Percentiles rank a stretch among this genome's conserved stretches.
phyloP scores from a whole-genome alignment of 2,888 invertebrate species.

The Platerodrilus igneus region DNA sequence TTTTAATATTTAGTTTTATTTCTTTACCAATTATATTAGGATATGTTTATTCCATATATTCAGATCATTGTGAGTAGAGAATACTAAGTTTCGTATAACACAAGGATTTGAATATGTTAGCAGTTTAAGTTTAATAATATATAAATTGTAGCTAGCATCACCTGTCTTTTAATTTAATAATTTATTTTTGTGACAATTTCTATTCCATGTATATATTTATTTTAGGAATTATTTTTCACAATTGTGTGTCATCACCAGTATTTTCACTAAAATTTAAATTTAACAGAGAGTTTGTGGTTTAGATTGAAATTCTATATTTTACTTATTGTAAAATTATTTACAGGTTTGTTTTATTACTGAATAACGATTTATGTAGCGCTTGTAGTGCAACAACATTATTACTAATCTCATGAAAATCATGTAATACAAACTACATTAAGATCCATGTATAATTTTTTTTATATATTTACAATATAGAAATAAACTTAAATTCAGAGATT shows the following conservation, averaged over 20 bases:
- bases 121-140: no score
- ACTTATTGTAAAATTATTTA: constrained; percentile 9
- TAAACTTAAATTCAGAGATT: no score
- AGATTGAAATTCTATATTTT: no score
- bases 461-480: constrained; percentile 43
- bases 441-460: constrained; percentile 45
- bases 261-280: no score
- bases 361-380: constrained; percentile 15
- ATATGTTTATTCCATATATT: no score
- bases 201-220: constrained; percentile 7
- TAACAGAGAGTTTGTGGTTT: no score
- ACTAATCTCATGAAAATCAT: constrained; percentile 26
- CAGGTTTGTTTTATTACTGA: constrained; percentile 15
- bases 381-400: constrained; percentile 18
- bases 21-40: no score
- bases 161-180: constrained; percentile 4
- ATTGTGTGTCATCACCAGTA: neutral
- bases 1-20: constrained; percentile 33
- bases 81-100: no score
- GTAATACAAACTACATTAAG: constrained; percentile 34
- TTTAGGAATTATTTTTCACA: constrained; percentile 6
- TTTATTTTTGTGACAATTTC: neutral
- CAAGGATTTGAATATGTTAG: no score
- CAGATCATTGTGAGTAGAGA: no score
- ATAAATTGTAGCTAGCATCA: no score